Evolutionary conservation across 2,888 invertebrate species (phyloP).

Genomic region (Urechis unicinctus): DNA sequence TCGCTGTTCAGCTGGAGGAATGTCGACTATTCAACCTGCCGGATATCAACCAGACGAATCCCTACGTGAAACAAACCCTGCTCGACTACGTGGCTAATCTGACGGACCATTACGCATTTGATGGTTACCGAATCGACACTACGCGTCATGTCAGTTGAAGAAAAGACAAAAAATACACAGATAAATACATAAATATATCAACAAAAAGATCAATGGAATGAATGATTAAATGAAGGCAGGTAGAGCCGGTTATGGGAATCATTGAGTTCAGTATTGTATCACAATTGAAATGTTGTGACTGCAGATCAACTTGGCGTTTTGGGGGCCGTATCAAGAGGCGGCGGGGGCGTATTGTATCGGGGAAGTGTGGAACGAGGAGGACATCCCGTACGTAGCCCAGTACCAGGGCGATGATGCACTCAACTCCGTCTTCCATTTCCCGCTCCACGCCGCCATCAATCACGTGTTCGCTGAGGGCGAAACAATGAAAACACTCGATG

Average conservation of each 20-base stretch:
- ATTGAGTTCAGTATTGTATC: too few relatives aligned
- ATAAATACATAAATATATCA: too few relatives aligned
- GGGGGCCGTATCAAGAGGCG: constrained; percentile 19
- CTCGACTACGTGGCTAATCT: constrained; percentile 20
- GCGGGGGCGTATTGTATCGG: constrained; percentile 22
- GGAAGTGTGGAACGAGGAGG: constrained; percentile 22
- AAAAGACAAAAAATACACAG: too few relatives aligned
- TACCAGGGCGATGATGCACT: constrained; percentile 24
- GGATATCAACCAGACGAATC: constrained; percentile 25
- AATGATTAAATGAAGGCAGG: too few relatives aligned
- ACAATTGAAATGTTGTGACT: not conserved
- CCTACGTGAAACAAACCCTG: constrained; percentile 18
- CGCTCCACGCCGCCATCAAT: constrained; percentile 18
- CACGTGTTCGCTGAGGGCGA: constrained; percentile 17
- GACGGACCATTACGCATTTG: constrained; percentile 21
- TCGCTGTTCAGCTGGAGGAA: constrained; percentile 16
- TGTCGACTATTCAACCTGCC: constrained; percentile 24
- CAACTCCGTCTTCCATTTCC: constrained; percentile 23
- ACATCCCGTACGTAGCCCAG: constrained; percentile 15
- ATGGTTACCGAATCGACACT: constrained; percentile 27
- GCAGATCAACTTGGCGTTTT: constrained; percentile 16
- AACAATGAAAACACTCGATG: constrained; percentile 7
- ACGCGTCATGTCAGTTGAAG: constrained; percentile 1
- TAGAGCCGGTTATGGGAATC: too few relatives aligned
- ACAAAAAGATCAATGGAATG: too few relatives aligned